A percentile compares a stretch with the other conserved stretches of the same genome.
These are phyloP conservation scores for Meloidogyne chitwoodi DNA, from an alignment of 1,140 invertebrate genomes.

Conservation along the genomic window DNA sequence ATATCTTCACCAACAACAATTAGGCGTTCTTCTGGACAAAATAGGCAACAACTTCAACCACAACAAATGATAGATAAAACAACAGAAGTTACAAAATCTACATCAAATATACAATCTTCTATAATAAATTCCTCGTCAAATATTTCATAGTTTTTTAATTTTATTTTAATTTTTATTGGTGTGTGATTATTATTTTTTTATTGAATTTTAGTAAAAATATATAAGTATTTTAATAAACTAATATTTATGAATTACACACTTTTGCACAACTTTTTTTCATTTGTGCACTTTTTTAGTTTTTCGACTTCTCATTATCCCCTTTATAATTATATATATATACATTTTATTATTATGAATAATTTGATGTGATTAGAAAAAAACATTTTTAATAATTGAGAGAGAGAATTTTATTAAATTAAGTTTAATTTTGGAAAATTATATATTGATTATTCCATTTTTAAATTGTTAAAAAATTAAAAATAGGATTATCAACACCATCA, in stretches of 20 bases:
- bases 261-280: too few relatives aligned
- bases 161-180: not conserved
- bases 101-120: not conserved
- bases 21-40: not conserved
- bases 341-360: too few relatives aligned
- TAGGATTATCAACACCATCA: too few relatives aligned
- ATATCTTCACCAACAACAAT: not conserved
- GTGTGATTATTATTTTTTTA: not conserved
- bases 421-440: too few relatives aligned
- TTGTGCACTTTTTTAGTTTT: too few relatives aligned
- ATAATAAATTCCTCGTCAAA: not conserved
- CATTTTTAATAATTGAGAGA: too few relatives aligned
- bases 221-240: not conserved
- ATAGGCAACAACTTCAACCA: not conserved
- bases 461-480: too few relatives aligned
- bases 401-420: too few relatives aligned
- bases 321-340: too few relatives aligned
- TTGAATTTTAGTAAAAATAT: not conserved
- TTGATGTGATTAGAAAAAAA: too few relatives aligned
- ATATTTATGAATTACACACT: not conserved
- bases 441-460: too few relatives aligned
- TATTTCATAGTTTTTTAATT: not conserved
- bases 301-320: too few relatives aligned
- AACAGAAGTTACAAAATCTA: not conserved
- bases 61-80: not conserved